Percentiles rank a stretch among this genome's conserved stretches.
Conservation (phyloP, 2,113 vertebrate genomes). For the Otocyon megalotis region DNA sequence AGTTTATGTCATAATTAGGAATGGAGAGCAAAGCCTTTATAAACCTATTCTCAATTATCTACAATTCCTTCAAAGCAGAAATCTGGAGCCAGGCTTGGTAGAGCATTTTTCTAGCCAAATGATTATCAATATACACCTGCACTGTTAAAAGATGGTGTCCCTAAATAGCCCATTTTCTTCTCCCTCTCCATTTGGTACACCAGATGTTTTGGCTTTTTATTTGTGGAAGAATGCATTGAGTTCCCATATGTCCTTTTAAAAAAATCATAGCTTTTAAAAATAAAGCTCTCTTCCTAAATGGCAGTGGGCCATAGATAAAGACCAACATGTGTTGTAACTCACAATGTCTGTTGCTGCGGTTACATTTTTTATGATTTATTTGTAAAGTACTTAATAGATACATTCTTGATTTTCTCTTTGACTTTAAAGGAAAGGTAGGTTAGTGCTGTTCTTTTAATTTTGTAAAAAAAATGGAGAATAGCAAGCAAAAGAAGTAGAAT, state of each 20-base stretch:
- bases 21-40: slow-evolving; percentile 33
- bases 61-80: slow-evolving; percentile 55
- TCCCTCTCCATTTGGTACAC: slow-evolving; percentile 61
- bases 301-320: slow-evolving; percentile 61
- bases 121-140: slow-evolving; percentile 73
- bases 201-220: slow-evolving; percentile 78
- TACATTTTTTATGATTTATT: slow-evolving; percentile 64
- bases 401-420: neutral
- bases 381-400: slow-evolving; percentile 35
- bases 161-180: slow-evolving; percentile 63
- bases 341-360: slow-evolving; percentile 26
- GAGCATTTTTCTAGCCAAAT: slow-evolving; percentile 66
- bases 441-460: neutral
- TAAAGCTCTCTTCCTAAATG: slow-evolving; percentile 61
- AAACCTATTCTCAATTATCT: slow-evolving; percentile 48
- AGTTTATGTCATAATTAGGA: slow-evolving; percentile 66
- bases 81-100: slow-evolving; percentile 36
- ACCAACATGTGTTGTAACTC: slow-evolving; percentile 55
- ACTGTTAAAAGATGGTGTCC: slow-evolving; percentile 61
- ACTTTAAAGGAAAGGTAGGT: neutral
- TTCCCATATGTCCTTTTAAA: slow-evolving; percentile 70
- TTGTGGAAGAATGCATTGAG: slow-evolving; percentile 64
- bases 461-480: neutral
- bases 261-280: slow-evolving; percentile 75
- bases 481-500: neutral